Evolutionary conservation across 2,888 invertebrate species (phyloP), one percentile per base, ranked within the genome.

Genomic region (Dugesia japonica): DNA sequence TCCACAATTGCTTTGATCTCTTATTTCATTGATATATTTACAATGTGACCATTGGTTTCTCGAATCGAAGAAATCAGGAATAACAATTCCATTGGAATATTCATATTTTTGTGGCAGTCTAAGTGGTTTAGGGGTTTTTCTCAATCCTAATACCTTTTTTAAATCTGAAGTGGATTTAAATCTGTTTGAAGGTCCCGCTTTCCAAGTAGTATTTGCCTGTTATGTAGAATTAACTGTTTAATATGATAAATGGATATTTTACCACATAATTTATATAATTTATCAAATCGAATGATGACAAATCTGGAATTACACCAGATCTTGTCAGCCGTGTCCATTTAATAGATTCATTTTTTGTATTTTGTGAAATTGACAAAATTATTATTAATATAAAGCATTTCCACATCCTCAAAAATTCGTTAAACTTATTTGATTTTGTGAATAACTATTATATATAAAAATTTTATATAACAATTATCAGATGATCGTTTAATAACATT

Each of bases 1-100:
- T 28, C 94, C 93, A 83, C 93, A 94, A 20, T 90, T 89, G 15
- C 83, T 83, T 78, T 85, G 85, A 79, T 85, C 85, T 31, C 85
- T 78, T 42, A 85, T 79, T 80, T 85, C 84, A 78, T 81, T 81
- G 20, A 94, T 88, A 15, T 92, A 91, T 0, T 91, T 91, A 82
- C 94, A 94, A 81, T 91, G 83, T 0, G 91, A 89, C 92, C 92
- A 94, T 78, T 90, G 86, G 75, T 87, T 86, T 38, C 92, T 87
- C 0, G 92, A 85, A 86, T 94, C 92, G 83, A 94, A 94, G 81
- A 88, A 87, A 26, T 88, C 89, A 0, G 92, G 92, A 31, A 92
- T 79, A 17, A 81, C 79, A 1, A 74, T 79, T n/a, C 78, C 72
- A 7, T 71, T 56, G 1, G 80, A 72, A 13, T 79, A 76, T 74